Evolutionary conservation across 2,113 vertebrate genomes (phyloP), one percentile per base, ranked within the genome.

Genomic region (Corythaixoides concolor): DNA sequence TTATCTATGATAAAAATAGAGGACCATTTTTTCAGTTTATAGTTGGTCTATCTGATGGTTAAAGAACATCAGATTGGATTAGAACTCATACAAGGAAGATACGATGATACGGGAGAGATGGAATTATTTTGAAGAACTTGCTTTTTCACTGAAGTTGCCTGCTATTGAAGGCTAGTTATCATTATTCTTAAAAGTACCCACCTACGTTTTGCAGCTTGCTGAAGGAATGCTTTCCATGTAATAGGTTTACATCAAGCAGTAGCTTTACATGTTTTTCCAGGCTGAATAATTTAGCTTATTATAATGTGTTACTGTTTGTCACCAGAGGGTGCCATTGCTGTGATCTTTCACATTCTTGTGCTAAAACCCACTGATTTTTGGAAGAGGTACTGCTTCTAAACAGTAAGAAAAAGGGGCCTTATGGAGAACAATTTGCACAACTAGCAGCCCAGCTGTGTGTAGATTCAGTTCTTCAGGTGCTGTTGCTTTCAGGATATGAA

Each of bases 301-400:
- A 47, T 55, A 43, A 63, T n/a, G 56, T 95, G 79, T 73, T 89
- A 59, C 24, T 80, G 8, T 64, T 81, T 89, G 80, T 95, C 94
- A 94, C 60, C 83, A 93, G 92, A 83, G 79, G 64, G 92, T 93
- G 92, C 72, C 90, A 90, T 78, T 92, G 88, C 79, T 92, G 90
- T 92, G 95, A 77, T 91, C 81, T 88, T 94, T 50, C 63, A 45
- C 19, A 1, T 37, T 85, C 32, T 67, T 39, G 16, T 84, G 33
- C 85, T 83, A 60, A 82, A 79, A 60, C 1, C 19, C 67, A 26
- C 16, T 45, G 67, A 41, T 15, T 77, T 93, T 85, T 63, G 73
- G 83, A 80, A 53, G 64, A 78, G n/a, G 11, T 62, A 6, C 56
- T 60, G 62, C 55, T 80, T 63, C 37, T 84, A 0, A 37, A 7